Evolutionary conservation across 1,140 invertebrate species (phyloP).

Genomic region (Rhagoletis zephyria): DNA sequence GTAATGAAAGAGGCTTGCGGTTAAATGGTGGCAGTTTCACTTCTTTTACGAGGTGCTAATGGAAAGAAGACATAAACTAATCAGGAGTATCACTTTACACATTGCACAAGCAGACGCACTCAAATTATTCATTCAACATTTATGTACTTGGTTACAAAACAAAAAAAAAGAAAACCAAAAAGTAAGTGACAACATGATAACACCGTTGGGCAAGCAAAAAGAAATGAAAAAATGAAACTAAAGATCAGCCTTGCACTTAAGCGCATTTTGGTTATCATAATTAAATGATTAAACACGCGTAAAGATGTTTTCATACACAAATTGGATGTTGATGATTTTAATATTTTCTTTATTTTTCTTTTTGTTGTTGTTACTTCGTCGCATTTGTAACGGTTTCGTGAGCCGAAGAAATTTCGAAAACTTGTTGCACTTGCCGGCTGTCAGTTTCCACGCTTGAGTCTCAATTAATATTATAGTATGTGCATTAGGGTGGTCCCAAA

Average conservation of each 20-base stretch:
- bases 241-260: neutral
- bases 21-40: slow-evolving; percentile 9
- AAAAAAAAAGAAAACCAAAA: neutral
- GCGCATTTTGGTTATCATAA: slow-evolving; percentile 16
- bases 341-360: neutral
- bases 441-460: neutral
- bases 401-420: neutral
- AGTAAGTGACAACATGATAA: neutral
- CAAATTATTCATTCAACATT: neutral
- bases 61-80: slow-evolving; percentile 14
- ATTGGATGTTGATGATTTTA: neutral
- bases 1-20: neutral
- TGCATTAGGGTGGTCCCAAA: no score
- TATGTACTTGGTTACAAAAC: neutral
- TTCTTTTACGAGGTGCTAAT: slow-evolving; percentile 30
- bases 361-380: neutral
- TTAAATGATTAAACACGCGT: neutral
- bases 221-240: slow-evolving; percentile 8
- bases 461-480: neutral
- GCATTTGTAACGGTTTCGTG: neutral
- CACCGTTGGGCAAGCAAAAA: neutral
- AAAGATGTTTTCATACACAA: neutral
- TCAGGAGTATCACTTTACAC: neutral
- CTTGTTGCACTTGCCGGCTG: no score
- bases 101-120: neutral